phyloP scores from a whole-genome alignment of 35 echinoderm and acorn worm genomes.

The Ptychodera flava region DNA sequence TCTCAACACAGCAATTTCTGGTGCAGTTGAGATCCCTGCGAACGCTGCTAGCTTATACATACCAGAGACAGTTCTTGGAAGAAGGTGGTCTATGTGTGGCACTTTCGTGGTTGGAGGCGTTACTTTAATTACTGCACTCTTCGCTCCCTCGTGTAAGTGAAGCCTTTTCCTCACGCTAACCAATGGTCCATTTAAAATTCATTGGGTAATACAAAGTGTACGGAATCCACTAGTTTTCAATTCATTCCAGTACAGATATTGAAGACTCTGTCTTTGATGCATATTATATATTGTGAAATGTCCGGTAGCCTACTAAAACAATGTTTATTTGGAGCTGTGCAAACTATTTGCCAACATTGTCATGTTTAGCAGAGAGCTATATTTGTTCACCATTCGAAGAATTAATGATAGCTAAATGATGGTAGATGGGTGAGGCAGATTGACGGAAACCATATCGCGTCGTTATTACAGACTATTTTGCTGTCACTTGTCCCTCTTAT shows the following conservation, averaged over 20 bases:
- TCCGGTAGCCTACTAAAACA: neutral
- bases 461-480: neutral
- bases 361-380: neutral
- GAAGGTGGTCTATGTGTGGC: conserved; percentile 5
- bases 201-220: too few species aligned
- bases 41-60: neutral
- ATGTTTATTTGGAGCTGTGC: neutral
- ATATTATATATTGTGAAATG: too few species aligned
- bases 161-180: too few species aligned
- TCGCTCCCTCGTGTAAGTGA: too few species aligned
- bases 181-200: too few species aligned
- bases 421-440: too few species aligned
- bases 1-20: conserved; percentile 8
- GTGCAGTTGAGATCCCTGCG: conserved; percentile 13
- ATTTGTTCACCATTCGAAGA: neutral
- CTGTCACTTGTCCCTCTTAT: too few species aligned
- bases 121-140: conserved; percentile 25
- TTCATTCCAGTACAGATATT: too few species aligned
- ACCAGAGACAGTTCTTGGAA: conserved; percentile 6
- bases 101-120: conserved; percentile 19
- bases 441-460: neutral
- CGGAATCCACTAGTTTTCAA: too few species aligned
- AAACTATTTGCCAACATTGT: neutral
- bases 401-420: too few species aligned
- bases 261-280: too few species aligned